Conservation (phyloP, 2,113 vertebrate genomes). For the Mus musculus region DNA sequence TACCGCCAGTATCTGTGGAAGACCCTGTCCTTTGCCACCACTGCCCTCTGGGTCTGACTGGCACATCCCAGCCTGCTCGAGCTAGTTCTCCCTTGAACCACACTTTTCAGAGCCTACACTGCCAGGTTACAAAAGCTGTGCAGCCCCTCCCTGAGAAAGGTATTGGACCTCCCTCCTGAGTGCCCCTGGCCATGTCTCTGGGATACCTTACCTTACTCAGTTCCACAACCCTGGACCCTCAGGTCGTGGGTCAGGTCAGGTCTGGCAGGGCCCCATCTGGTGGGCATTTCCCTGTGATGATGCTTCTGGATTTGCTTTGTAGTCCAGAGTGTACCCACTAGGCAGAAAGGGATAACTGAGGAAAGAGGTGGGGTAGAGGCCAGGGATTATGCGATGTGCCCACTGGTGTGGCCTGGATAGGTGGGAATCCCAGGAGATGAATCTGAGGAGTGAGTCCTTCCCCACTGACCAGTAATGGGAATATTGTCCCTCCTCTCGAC, state of each 20-base stretch:
- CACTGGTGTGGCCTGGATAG: neutral
- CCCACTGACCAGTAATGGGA: neutral
- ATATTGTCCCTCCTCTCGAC: rapidly evolving
- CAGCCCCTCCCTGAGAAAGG: neutral
- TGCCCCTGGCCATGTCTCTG: neutral
- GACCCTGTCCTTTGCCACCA: neutral
- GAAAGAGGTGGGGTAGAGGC: neutral
- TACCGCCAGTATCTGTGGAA: neutral
- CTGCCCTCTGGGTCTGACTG: neutral
- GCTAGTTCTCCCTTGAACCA: neutral
- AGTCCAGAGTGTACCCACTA: neutral
- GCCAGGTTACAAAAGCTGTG: neutral
- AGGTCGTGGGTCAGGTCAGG: neutral
- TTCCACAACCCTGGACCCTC: neutral
- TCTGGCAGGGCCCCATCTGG: neutral
- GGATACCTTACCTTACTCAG: neutral
- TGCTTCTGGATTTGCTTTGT: slow-evolving; percentile 28
- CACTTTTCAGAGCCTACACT: neutral
- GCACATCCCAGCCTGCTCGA: slow-evolving; percentile 23
- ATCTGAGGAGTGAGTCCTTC: neutral
- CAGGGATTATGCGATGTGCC: neutral
- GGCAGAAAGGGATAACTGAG: neutral
- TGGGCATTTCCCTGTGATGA: neutral
- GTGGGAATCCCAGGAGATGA: neutral
- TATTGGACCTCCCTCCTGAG: neutral